Evolutionary conservation across 2,113 vertebrate species (phyloP), one percentile per base, ranked within the genome.

Genomic region (Fukomys damarensis): DNA sequence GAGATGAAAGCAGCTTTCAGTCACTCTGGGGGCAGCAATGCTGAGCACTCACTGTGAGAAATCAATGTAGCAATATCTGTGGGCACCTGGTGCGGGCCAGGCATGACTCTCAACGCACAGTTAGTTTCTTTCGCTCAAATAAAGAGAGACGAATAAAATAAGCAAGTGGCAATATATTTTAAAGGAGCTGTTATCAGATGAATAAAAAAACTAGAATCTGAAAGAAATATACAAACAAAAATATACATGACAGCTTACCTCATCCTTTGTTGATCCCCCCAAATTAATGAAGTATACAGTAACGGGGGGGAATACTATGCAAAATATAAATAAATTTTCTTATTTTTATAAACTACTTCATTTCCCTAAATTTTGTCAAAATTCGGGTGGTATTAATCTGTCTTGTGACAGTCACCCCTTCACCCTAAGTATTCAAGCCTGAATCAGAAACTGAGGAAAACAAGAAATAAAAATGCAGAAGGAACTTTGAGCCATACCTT

Each of bases 401-500:
- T 58, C 38, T 24, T 70, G 3, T 16, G 65, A 68, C 0, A 86
- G 38, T 24, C 30, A 72, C 68, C 54, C 43, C 30, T 93, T 58
- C 72, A 82, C 16, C 26, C 14, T 35, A 96, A 56, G 92, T 56
- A 68, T 46, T 86, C 26, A 66, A 94, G 89, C 22, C 1, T 82
- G 30, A 91, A 92, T 54, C 0, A 87, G 35, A 92, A 81, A 19
- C 11, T 6, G 4, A 65, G 38, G 12, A 58, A 76, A 85, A 22
- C 0, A 7, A 28, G 1, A 90, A 61, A 46, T 22, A 63, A 92
- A 92, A 88, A 68, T 7, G 3, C 84, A 19, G 9, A 58, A 61
- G 7, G 28, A 89, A 59, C 28, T 80, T 49, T 28, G 74, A 87
- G 43, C 58, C 0, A 0, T 98, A 99, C 99, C 99, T 99, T 99